Base-by-base conservation (phyloP, 2,113 vertebrate genomes). In the Ellobius talpinus region DNA sequence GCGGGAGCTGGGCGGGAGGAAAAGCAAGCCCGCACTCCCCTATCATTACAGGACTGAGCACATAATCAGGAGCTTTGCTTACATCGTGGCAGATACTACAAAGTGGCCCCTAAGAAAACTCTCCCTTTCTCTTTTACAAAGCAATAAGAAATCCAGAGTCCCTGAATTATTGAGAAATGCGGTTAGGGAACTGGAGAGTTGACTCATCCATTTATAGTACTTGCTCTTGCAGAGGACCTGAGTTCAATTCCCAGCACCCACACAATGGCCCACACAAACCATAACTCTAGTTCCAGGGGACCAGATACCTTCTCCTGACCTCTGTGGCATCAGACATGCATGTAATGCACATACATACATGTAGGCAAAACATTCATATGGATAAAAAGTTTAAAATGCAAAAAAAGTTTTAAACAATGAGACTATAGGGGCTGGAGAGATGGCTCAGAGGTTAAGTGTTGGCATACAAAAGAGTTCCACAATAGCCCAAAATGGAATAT, bases 51-150 rank as follows among this genome's bases (percentile, higher is more conserved):
- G n/a, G n/a, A n/a, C n/a, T n/a, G n/a, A 66, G 17, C 61, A 86
- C 29, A 23, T 31, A 33, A 4, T 19, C n/a, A 65, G 42, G 45
- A 66, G 21, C 88, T 96, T 93, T 86, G 76, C 88, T 87, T 26
- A 50, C 33, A 78, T 63, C 61, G 78, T 29, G 68, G 66, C 79
- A 97, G 63, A 76, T 52, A 68, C 10, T 21, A 55, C n/a, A 47
- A 82, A 73, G 76, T 42, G 31, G 63, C 5, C 36, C 65, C 21
- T 65, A 85, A 36, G 42, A 79, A 58, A 72, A 33, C 7, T 74
- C 61, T 90, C 45, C 42, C 33, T 96, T 87, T 85, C 58, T 88
- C 47, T 79, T 95, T 52, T 52, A 58, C 31, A 93, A 50, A 90
- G 42, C 72, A 82, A 63, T n/a, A 14, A 90, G 19, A 93, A 93